phyloP scores from a whole-genome alignment of 2,797 vertebrate genomes.

The Pangasius macronema region DNA sequence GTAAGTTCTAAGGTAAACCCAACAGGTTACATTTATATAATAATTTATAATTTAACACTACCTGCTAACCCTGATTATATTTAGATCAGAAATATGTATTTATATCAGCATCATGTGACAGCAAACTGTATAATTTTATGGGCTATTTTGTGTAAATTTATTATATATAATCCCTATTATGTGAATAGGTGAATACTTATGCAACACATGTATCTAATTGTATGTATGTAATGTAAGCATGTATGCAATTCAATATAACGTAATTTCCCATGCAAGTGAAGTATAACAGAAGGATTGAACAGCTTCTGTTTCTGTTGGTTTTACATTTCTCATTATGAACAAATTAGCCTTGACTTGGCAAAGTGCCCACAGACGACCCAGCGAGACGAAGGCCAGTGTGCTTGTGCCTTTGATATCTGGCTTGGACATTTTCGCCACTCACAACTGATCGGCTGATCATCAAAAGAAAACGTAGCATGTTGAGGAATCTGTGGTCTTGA shows the following conservation, averaged over 20 bases:
- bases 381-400: background rate
- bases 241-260: too few relatives aligned
- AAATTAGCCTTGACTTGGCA: background rate
- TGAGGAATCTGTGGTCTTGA: constrained; percentile 47
- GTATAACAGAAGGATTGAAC: background rate
- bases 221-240: too few relatives aligned
- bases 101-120: background rate
- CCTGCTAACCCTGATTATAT: background rate
- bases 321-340: background rate
- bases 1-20: background rate
- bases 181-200: too few relatives aligned
- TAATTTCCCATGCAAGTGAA: background rate
- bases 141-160: background rate
- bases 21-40: background rate
- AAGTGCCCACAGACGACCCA: background rate
- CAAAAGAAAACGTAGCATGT: constrained; percentile 13
- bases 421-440: constrained; percentile 45
- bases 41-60: too few relatives aligned
- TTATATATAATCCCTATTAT: background rate
- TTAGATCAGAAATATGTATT: background rate
- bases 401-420: constrained; percentile 52
- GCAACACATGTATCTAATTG: background rate
- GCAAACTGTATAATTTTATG: background rate
- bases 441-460: constrained; percentile 35
- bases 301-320: background rate